Conservation (phyloP, 2,888 invertebrate species). For the Diaprepes abbreviatus region DNA sequence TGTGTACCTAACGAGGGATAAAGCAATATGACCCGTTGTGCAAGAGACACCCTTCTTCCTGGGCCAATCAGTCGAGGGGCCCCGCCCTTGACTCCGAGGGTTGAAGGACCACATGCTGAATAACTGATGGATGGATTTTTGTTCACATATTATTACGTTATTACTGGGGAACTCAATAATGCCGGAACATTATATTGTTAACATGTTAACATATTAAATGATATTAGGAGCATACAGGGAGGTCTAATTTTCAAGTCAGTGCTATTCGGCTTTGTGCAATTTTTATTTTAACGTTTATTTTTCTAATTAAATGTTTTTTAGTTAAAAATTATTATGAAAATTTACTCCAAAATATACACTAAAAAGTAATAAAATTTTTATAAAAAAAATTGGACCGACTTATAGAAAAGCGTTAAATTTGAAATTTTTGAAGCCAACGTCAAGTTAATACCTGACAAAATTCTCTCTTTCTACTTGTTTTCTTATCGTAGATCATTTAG, state of each 20-base stretch:
- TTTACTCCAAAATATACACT: no score
- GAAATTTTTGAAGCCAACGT: no score
- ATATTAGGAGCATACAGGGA: constrained; percentile 8
- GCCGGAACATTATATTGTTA: constrained; percentile 22
- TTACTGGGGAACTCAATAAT: constrained; percentile 15
- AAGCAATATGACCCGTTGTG: constrained; percentile 47
- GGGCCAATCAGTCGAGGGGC: constrained; percentile 39
- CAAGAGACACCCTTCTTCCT: constrained; percentile 44
- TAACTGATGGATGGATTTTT: constrained; percentile 38
- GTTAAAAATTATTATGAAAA: no score
- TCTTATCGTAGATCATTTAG: no score
- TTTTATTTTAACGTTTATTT: no score
- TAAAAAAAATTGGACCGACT: no score
- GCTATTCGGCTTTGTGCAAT: no score
- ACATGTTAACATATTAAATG: constrained; percentile 28
- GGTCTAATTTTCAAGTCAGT: constrained; percentile 23
- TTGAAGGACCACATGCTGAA: constrained; percentile 43
- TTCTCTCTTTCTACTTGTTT: no score
- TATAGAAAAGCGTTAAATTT: no score
- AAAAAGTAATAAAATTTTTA: no score
- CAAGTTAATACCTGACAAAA: no score
- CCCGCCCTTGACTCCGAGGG: constrained; percentile 45
- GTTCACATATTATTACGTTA: constrained; percentile 30
- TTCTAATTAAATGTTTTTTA: no score
- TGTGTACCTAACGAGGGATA: constrained; percentile 48